phyloP scores from a whole-genome alignment of 2,888 invertebrate species.

The Idaea straminata region DNA sequence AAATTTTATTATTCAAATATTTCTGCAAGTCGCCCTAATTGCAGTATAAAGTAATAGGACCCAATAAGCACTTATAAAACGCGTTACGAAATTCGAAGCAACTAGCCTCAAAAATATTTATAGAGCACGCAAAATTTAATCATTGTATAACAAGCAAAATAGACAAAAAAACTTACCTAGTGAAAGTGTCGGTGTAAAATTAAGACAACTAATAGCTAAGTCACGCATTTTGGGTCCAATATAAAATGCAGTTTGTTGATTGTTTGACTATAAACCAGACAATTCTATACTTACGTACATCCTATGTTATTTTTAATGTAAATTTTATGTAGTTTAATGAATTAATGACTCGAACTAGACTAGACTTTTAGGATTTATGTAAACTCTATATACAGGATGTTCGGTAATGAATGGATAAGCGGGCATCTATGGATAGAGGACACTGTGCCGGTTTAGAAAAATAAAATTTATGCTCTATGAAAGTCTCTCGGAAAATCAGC shows the following conservation, averaged over 20 bases:
- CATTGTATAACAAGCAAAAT: background rate
- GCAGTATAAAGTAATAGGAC: background rate
- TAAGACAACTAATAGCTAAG: background rate
- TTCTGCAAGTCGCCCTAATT: no score
- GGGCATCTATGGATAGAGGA: no score
- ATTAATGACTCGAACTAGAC: background rate
- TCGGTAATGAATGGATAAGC: no score
- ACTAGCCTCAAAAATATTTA: background rate
- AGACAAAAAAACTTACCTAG: background rate
- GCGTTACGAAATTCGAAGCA: background rate
- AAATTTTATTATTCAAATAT: no score
- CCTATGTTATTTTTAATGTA: background rate
- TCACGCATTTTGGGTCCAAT: background rate
- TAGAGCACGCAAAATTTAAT: background rate
- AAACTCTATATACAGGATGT: no score
- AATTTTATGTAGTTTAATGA: background rate
- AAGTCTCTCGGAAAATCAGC: no score
- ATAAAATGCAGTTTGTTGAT: background rate
- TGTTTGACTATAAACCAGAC: background rate
- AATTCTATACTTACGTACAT: background rate
- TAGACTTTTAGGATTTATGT: background rate
- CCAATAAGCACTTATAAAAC: background rate
- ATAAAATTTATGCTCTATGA: no score
- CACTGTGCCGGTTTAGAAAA: no score
- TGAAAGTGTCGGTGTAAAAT: background rate